phyloP scores from a whole-genome alignment of 2,888 invertebrate species.

The Papilio gigon region DNA sequence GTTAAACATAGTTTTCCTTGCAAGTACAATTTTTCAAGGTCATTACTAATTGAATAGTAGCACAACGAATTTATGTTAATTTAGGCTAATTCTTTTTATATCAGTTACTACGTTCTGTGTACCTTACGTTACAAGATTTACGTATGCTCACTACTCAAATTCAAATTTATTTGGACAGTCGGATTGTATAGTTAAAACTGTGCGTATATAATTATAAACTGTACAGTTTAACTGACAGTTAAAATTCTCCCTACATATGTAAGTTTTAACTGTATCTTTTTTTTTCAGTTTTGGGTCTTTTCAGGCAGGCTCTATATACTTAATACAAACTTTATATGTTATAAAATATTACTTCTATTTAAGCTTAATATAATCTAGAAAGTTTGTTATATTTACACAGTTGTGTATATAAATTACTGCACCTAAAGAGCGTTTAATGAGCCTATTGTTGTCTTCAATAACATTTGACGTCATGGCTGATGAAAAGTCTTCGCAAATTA shows the following conservation, averaged over 20 bases:
- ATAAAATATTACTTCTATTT: background rate
- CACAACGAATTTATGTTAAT: background rate
- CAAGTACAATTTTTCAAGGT: background rate
- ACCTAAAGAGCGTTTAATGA: constrained; percentile 15
- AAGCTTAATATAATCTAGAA: constrained; percentile 20
- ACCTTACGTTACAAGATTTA: background rate
- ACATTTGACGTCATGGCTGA: constrained; percentile 33
- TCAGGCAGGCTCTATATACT: background rate
- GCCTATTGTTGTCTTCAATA: constrained; percentile 25
- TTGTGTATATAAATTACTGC: constrained; percentile 1
- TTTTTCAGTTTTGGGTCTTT: no score
- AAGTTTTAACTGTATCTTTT: no score
- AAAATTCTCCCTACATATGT: no score
- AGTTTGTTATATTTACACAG: constrained; percentile 25
- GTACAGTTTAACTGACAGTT: no score
- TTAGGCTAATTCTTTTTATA: background rate
- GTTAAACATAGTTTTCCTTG: background rate
- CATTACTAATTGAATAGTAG: background rate
- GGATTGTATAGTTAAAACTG: no score
- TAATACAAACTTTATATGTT: background rate
- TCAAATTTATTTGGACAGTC: no score
- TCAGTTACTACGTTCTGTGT: background rate
- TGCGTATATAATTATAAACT: no score
- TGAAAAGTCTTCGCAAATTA: constrained; percentile 2
- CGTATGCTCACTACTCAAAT: no score